phyloP scores from a whole-genome alignment of 2,797 vertebrate genomes.

The Acomys russatus region DNA sequence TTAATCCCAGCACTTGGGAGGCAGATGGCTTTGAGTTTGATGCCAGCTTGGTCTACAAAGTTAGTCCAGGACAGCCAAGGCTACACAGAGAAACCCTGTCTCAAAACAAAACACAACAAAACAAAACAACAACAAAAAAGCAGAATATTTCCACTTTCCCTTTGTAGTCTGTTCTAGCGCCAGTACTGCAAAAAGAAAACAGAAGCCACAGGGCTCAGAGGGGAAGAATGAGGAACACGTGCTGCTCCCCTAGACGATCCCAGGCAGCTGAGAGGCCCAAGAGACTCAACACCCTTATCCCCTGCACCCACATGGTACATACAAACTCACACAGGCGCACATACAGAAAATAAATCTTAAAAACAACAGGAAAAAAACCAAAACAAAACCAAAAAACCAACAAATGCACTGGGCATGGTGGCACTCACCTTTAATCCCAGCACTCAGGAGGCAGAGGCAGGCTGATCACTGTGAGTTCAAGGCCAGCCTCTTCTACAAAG shows the following conservation, averaged over 20 bases:
- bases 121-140: not conserved
- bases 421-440: too few relatives aligned
- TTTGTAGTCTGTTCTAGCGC: not conserved
- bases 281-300: not conserved
- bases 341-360: not conserved
- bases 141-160: not conserved
- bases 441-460: too few relatives aligned
- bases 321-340: too few relatives aligned
- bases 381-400: too few relatives aligned
- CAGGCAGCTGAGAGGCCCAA: not conserved
- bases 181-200: not conserved
- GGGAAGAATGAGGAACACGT: not conserved
- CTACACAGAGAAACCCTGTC: too few relatives aligned
- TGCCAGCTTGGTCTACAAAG: too few relatives aligned
- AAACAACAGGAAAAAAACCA: not conserved
- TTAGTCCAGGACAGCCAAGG: too few relatives aligned
- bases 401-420: too few relatives aligned
- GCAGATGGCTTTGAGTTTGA: too few relatives aligned
- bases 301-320: not conserved
- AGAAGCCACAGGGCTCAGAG: not conserved
- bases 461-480: too few relatives aligned
- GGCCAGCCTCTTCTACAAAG: too few relatives aligned
- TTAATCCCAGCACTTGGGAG: too few relatives aligned
- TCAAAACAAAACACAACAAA: not conserved
- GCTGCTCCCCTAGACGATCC: not conserved